Conservation (phyloP, 1,140 invertebrate species). For the Odontomachus brunneus region DNA sequence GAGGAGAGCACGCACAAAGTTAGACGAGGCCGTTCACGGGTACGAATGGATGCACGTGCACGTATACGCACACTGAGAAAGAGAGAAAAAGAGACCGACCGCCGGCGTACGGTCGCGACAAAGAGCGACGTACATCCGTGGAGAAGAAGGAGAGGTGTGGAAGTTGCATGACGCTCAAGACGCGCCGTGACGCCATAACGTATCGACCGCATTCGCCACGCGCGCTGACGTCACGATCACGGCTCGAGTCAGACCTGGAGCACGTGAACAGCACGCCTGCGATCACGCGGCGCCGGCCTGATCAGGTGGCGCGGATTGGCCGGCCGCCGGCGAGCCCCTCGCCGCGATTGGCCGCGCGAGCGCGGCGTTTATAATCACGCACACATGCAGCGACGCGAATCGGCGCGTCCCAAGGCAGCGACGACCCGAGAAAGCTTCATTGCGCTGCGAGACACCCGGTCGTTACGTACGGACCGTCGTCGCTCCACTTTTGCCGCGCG, state of each 20-base stretch:
- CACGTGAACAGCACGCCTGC: slow-evolving; percentile 85
- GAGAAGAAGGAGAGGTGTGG: slow-evolving; percentile 29
- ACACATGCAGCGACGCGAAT: slow-evolving; percentile 63
- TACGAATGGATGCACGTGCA: neutral
- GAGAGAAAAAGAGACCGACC: slow-evolving; percentile 26
- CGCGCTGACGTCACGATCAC: slow-evolving; percentile 85
- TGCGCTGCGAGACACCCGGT: slow-evolving; percentile 75
- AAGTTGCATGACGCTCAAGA: slow-evolving; percentile 74
- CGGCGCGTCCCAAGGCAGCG: slow-evolving; percentile 63
- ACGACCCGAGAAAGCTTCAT: slow-evolving; percentile 80
- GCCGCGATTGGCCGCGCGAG: slow-evolving; percentile 76
- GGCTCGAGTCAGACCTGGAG: slow-evolving; percentile 82
- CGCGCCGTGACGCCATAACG: slow-evolving; percentile 79
- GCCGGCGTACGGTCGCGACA: neutral
- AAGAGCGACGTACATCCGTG: slow-evolving; percentile 4
- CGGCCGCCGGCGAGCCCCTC: slow-evolving; percentile 82
- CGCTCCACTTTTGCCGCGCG: slow-evolving; percentile 59
- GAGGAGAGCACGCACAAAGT: neutral
- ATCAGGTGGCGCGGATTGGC: slow-evolving; percentile 80
- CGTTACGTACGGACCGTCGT: slow-evolving; percentile 60
- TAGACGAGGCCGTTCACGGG: neutral
- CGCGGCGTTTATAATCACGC: slow-evolving; percentile 77
- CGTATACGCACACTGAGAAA: slow-evolving; percentile 14
- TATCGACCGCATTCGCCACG: slow-evolving; percentile 82
- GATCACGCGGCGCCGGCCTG: slow-evolving; percentile 83